Evolutionary conservation across 2,113 vertebrate genomes (phyloP).

Genomic region (Malurus alboscapulatus): DNA sequence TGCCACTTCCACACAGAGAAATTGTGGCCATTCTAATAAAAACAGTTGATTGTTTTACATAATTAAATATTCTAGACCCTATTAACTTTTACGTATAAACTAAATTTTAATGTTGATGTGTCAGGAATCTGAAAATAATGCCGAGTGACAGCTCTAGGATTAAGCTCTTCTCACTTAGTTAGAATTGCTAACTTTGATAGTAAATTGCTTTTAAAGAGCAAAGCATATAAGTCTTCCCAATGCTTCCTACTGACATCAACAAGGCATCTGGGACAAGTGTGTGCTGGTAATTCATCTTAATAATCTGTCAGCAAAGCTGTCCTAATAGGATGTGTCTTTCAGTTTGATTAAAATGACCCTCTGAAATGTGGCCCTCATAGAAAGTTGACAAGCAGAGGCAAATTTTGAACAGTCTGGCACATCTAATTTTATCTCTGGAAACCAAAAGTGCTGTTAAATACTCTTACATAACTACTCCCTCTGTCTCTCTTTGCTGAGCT

Average conservation of each 20-base stretch:
- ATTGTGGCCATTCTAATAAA: conserved; percentile 23
- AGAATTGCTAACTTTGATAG: conserved; percentile 56
- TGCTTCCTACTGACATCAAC: conserved; percentile 55
- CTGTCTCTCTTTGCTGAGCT: neutral
- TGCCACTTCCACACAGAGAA: conserved; percentile 13
- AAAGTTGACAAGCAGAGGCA: conserved; percentile 56
- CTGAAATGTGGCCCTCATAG: conserved; percentile 51
- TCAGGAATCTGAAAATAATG: conserved; percentile 67
- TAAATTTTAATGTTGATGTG: conserved; percentile 59
- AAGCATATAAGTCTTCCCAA: conserved; percentile 43
- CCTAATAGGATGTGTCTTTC: conserved; percentile 72
- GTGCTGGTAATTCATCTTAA: conserved; percentile 74
- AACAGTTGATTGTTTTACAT: conserved; percentile 37
- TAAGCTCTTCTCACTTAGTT: conserved; percentile 70
- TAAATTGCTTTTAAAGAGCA: conserved; percentile 73
- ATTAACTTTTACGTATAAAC: conserved; percentile 68
- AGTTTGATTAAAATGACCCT: conserved; percentile 76
- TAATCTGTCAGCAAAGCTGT: conserved; percentile 76
- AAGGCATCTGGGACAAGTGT: conserved; percentile 59
- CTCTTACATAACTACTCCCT: neutral
- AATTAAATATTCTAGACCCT: conserved; percentile 53
- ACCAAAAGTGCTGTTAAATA: neutral
- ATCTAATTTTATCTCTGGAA: conserved; percentile 60
- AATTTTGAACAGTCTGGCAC: conserved; percentile 47
- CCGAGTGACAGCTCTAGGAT: conserved; percentile 69